Base-by-base conservation (phyloP, 1,140 invertebrate genomes). In the Watersipora subatra region DNA sequence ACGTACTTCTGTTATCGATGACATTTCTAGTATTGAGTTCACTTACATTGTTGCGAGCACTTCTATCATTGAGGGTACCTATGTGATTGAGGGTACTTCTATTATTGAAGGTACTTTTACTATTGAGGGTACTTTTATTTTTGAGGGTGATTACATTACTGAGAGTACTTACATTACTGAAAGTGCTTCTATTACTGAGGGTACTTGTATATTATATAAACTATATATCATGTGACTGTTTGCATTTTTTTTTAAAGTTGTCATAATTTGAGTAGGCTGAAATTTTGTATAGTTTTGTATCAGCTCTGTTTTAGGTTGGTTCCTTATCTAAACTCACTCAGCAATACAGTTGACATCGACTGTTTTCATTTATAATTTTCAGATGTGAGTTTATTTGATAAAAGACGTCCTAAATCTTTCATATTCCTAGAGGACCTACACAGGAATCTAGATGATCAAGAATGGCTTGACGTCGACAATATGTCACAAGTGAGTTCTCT, bases 401-500 rank as follows among this genome's bases (percentile, higher is more conserved):
- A 12, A 12, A 7, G n/a, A 7, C 34, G 34, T 7, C 34, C 34
- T 46, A 46, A 46, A 12, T 12, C 7, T 46, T 46, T 46, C 7
- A 70, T 72, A 19, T 71, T 65, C 64, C 61, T 72, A 61, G 62
- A 59, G 58, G 71, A 71, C 3, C 46, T 72, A 3, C 28, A 62
- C 28, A 25, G 68, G 15, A 63, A 28, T 30, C 58, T 69, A 17
- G 68, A 69, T 27, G 61, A 64, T 29, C 70, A 64, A 29, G 58
- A 66, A 63, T 74, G 68, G 67, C 63, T 91, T 15, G 87, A 89
- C 34, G 65, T 70, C 56, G 67, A 68, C 1, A 66, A 55, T 24
- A 28, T 73, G 28, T 64, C 69, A 29, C 69, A 71, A 67, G 71
- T 73, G 55, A 27, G 64, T 17, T n/a, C n/a, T n/a, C n/a, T n/a